These are phyloP conservation scores for Nephrotoma flavescens DNA, from an alignment of 2,888 invertebrate genomes.

Conservation along the genomic window DNA sequence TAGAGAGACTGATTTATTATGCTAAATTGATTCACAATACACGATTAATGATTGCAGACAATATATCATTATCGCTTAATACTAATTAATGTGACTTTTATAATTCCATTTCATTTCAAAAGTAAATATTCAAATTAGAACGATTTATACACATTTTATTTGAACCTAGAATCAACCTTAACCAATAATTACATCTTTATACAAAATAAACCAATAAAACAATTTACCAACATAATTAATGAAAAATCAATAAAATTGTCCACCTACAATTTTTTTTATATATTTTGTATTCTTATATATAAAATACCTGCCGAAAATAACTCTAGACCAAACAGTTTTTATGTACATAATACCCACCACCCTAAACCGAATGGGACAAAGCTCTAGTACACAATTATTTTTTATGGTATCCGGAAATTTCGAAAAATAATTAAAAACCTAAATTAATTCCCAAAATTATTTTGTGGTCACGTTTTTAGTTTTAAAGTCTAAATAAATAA, in stretches of 20 bases:
- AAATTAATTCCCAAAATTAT: not conserved
- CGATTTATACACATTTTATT: not conserved
- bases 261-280: not conserved
- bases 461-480: not conserved
- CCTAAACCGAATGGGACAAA: not conserved
- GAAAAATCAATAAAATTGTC: not conserved
- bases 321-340: not conserved
- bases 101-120: too few relatives aligned
- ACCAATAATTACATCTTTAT: not conserved
- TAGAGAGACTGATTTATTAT: too few relatives aligned
- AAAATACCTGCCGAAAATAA: too few relatives aligned
- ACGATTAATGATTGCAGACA: too few relatives aligned
- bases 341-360: not conserved
- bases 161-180: not conserved
- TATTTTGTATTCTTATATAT: not conserved
- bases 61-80: too few relatives aligned
- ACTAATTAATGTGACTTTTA: too few relatives aligned
- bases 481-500: not conserved
- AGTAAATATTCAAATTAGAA: not conserved
- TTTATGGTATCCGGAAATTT: not conserved
- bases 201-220: not conserved
- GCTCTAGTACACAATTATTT: not conserved
- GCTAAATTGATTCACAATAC: too few relatives aligned
- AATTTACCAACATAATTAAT: not conserved
- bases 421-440: not conserved